These are phyloP conservation scores for Turritopsis rubra DNA, from an alignment of 30 jellyfish, hydroid and myxozoan species.

Conservation along the genomic window DNA sequence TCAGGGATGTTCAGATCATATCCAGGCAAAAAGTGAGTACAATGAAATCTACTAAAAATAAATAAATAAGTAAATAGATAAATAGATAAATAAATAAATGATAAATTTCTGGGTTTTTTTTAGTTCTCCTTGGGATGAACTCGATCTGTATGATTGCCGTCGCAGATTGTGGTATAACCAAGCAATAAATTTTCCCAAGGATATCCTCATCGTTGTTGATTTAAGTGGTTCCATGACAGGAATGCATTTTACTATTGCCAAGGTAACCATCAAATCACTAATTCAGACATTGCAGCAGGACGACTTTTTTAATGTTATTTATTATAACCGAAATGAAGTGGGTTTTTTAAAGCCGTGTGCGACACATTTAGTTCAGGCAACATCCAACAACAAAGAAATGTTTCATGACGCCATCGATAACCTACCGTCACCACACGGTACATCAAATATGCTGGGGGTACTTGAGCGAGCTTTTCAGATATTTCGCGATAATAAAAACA, in stretches of 20 bases:
- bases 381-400: background rate
- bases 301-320: slow-evolving; percentile 67
- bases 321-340: background rate
- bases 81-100: no score
- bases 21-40: slow-evolving; percentile 42
- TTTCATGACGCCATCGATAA: background rate
- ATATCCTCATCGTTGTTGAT: slow-evolving; percentile 51
- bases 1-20: slow-evolving; percentile 44
- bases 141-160: slow-evolving; percentile 40
- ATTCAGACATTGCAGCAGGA: slow-evolving; percentile 65
- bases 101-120: no score
- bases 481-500: background rate
- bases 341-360: background rate
- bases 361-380: background rate
- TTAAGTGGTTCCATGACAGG: slow-evolving; percentile 83
- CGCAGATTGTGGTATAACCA: slow-evolving; percentile 33
- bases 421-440: background rate
- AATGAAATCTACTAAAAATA: no score
- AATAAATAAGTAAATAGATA: no score
- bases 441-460: background rate
- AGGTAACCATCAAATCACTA: slow-evolving; percentile 44
- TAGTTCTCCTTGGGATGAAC: background rate
- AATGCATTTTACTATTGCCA: slow-evolving; percentile 55
- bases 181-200: slow-evolving; percentile 74
- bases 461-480: background rate